Base-by-base conservation (phyloP, 2,888 invertebrate species). In the Blomia tropicalis region DNA sequence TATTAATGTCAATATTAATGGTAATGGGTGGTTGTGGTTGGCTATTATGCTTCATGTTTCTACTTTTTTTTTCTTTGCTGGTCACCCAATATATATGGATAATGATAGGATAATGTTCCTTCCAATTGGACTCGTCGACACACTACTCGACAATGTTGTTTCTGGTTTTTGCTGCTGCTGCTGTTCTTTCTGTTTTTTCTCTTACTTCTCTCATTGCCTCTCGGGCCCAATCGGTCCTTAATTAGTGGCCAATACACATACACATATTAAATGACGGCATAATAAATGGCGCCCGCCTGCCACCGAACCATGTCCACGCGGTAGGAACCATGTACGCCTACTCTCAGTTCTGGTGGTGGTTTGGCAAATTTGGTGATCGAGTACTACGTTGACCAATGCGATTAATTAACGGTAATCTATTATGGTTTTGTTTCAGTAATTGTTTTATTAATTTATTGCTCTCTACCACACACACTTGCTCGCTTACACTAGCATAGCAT, bases 201-300 rank as follows among this genome's bases (percentile, higher is more conserved):
- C n/a, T n/a, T 41, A 41, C 41, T 41, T 41, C n/a, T 41, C 41
- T 47, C 11, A 11, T 27, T 25, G 51, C 27, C 22, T 19, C 11
- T 47, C 11, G 22, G 51, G 22, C 51, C 51, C n/a, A 47, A 47
- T 47, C 51, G 51, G 51, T 47, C 51, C 7, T 7, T 47, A 47
- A 47, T 47, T 47, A 47, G 51, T 14, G n/a, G 22, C 23, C 51
- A 47, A n/a, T 47, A n/a, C 7, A 47, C 51, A 47, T 47, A n/a
- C n/a, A n/a, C n/a, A n/a, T n/a, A n/a, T n/a, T n/a, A n/a, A n/a
- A n/a, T 47, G 51, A 14, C 51, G 22, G 51, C 51, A 47, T 47
- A 47, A 47, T 47, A 47, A 47, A 47, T 47, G 51, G 51, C 51
- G 22, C 51, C 51, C n/a, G n/a, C n/a, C n/a, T n/a, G n/a, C n/a